A percentile compares a stretch with the other conserved stretches of the same genome.
These are phyloP conservation scores for Rattus rattus DNA, from an alignment of 2,113 vertebrate genomes.

Conservation along the genomic window DNA sequence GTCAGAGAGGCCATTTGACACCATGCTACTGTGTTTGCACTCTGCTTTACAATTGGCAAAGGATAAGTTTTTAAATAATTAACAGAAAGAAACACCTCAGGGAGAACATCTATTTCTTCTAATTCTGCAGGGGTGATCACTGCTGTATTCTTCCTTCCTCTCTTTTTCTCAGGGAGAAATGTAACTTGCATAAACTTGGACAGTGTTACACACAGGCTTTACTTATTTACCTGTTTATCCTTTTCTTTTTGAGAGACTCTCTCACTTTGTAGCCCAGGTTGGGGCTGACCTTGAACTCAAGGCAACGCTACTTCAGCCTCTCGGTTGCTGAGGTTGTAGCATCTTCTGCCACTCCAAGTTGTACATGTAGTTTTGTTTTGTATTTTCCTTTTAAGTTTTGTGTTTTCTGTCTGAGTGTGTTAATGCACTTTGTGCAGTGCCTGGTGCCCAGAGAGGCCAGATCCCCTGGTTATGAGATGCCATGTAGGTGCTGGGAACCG, in stretches of 20 bases:
- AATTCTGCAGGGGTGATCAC: slow-evolving; percentile 1
- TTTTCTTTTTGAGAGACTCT: background rate
- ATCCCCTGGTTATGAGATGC: background rate
- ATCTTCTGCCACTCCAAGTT: background rate
- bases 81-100: slow-evolving; percentile 3
- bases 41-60: background rate
- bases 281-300: background rate
- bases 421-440: background rate
- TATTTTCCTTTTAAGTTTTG: background rate
- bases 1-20: background rate
- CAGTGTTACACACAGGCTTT: background rate
- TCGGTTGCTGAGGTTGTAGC: background rate
- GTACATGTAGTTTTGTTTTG: background rate
- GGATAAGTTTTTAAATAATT: slow-evolving; percentile 26
- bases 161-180: background rate
- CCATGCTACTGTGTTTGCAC: background rate
- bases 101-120: slow-evolving; percentile 19
- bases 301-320: background rate
- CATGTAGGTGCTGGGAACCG: background rate
- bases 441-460: background rate
- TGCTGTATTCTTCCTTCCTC: slow-evolving; percentile 9
- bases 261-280: background rate
- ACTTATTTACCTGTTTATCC: background rate
- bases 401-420: background rate
- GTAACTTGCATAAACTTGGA: background rate